Conservation (phyloP, 1,140 invertebrate genomes). For the Macrocentrus cingulum region DNA sequence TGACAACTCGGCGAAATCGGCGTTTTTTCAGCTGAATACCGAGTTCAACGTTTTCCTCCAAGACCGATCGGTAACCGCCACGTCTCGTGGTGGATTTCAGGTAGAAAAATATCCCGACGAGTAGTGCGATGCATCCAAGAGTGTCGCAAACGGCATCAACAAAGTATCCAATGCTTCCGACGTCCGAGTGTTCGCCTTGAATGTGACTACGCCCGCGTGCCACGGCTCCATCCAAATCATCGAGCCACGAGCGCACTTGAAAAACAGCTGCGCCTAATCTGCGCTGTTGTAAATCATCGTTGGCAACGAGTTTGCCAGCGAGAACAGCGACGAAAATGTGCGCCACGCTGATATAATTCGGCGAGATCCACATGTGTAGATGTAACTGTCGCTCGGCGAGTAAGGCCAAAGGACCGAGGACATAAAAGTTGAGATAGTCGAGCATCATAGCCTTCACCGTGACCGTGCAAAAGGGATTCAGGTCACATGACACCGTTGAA, state of each 20-base stretch:
- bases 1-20: slow-evolving; percentile 63
- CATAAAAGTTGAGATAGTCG: slow-evolving; percentile 75
- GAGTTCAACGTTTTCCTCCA: no score
- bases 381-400: slow-evolving; percentile 65
- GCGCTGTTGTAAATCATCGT: slow-evolving; percentile 67
- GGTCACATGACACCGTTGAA: slow-evolving; percentile 65
- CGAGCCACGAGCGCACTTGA: slow-evolving; percentile 74
- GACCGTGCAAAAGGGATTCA: slow-evolving; percentile 73
- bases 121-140: slow-evolving; percentile 69
- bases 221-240: slow-evolving; percentile 79
- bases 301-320: slow-evolving; percentile 70
- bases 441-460: slow-evolving; percentile 75
- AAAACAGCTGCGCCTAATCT: slow-evolving; percentile 73
- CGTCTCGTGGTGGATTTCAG: slow-evolving; percentile 69
- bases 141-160: slow-evolving; percentile 75
- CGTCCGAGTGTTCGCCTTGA: slow-evolving; percentile 70
- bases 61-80: slow-evolving; percentile 66
- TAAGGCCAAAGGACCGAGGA: slow-evolving; percentile 72
- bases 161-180: slow-evolving; percentile 71
- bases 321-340: slow-evolving; percentile 73
- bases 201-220: slow-evolving; percentile 70
- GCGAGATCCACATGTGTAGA: slow-evolving; percentile 71
- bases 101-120: slow-evolving; percentile 67
- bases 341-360: slow-evolving; percentile 75
- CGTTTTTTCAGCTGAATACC: slow-evolving; percentile 63